Conservation (phyloP, 2,888 invertebrate species). For the Cheilosia vulpina region DNA sequence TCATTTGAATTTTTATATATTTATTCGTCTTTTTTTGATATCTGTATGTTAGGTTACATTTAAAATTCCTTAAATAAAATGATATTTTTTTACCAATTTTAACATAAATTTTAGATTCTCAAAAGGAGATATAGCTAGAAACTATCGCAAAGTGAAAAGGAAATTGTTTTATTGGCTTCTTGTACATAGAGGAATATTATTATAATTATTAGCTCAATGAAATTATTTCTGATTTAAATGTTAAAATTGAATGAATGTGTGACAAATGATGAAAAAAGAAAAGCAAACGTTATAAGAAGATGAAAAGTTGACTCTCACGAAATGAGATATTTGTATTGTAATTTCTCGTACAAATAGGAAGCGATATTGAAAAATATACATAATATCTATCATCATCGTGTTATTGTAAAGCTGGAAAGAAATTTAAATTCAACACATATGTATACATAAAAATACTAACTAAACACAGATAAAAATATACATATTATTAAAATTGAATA, state of each 20-base stretch:
- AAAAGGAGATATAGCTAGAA: slow-evolving; percentile 19
- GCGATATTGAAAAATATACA: slow-evolving; percentile 37
- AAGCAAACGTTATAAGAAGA: slow-evolving; percentile 10
- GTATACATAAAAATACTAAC: slow-evolving; percentile 49
- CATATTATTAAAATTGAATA: slow-evolving; percentile 53
- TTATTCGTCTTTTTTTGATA: slow-evolving; percentile 56
- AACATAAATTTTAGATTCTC: slow-evolving; percentile 49
- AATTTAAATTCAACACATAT: slow-evolving; percentile 54
- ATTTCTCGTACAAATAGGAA: slow-evolving; percentile 46
- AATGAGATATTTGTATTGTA: slow-evolving; percentile 45
- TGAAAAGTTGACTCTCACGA: slow-evolving; percentile 21
- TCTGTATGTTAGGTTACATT: slow-evolving; percentile 58
- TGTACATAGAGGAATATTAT: slow-evolving; percentile 64
- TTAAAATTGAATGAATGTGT: slow-evolving; percentile 49
- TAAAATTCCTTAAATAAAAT: slow-evolving; percentile 71
- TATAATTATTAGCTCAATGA: slow-evolving; percentile 51
- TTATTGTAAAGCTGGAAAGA: slow-evolving; percentile 56
- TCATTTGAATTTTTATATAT: slow-evolving; percentile 43
- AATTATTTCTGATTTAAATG: slow-evolving; percentile 33
- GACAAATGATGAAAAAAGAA: slow-evolving; percentile 7
- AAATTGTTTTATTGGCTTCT: slow-evolving; percentile 54
- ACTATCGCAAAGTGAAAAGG: slow-evolving; percentile 7
- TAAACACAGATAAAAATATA: slow-evolving; percentile 52
- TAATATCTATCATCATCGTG: slow-evolving; percentile 44
- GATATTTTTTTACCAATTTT: slow-evolving; percentile 51